Percentiles rank a stretch among this genome's conserved stretches.
These are phyloP conservation scores for Bucorvus abyssinicus DNA, from an alignment of 2,797 vertebrate genomes.

Conservation along the genomic window DNA sequence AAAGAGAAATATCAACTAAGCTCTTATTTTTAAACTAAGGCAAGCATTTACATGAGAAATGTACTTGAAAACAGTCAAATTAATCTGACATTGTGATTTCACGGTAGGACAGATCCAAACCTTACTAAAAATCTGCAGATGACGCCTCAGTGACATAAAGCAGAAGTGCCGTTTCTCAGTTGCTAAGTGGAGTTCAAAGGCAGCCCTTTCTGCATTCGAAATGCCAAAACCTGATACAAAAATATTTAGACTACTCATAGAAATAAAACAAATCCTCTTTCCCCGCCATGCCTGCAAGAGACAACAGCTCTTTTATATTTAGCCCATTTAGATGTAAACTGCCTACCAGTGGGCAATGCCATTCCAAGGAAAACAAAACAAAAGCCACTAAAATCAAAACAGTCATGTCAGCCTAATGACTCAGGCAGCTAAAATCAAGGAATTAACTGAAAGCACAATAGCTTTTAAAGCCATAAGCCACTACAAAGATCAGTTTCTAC, in stretches of 20 bases:
- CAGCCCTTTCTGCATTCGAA: neutral
- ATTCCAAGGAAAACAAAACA: neutral
- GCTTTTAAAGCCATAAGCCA: neutral
- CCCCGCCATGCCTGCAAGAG: neutral
- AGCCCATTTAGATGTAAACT: neutral
- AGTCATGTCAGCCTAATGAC: neutral
- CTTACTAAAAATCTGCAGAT: neutral
- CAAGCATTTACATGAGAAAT: neutral
- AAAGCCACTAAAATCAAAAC: neutral
- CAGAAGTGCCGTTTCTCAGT: neutral
- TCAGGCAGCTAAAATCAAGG: neutral
- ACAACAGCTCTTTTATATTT: neutral
- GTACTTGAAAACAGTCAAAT: neutral
- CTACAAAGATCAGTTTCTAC: neutral
- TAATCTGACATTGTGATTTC: neutral
- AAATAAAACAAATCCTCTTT: neutral
- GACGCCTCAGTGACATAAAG: neutral
- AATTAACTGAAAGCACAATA: neutral
- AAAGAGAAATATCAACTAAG: neutral
- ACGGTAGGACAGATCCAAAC: neutral
- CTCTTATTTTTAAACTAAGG: constrained; percentile 6
- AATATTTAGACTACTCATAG: neutral
- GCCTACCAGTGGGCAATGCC: neutral
- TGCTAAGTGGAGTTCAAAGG: constrained; percentile 13
- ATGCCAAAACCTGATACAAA: neutral